Percentiles rank a stretch among this genome's conserved stretches.
Conservation (phyloP, 2,888 invertebrate species). For the Parnassius orleans region DNA sequence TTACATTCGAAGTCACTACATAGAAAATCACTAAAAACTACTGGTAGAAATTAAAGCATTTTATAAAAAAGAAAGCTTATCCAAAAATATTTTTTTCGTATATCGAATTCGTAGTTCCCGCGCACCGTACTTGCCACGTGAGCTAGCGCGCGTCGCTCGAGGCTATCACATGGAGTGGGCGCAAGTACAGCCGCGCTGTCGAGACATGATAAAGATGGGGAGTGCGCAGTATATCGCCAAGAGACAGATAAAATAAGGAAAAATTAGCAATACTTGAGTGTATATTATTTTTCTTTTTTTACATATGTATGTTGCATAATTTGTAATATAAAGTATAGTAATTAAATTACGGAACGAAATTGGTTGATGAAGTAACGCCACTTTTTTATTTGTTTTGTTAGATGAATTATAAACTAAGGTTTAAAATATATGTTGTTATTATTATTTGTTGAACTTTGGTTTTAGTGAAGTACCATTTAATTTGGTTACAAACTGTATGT, state of each 20-base stretch:
- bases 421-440: too few relatives aligned
- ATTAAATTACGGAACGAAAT: too few relatives aligned
- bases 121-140: slow-evolving; percentile 52
- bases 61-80: neutral
- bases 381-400: too few relatives aligned
- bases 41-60: slow-evolving; percentile 2
- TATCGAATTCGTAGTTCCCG: slow-evolving; percentile 55
- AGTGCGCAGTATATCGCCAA: slow-evolving; percentile 46
- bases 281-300: too few relatives aligned
- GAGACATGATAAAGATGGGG: slow-evolving; percentile 67
- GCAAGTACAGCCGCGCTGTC: slow-evolving; percentile 50
- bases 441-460: too few relatives aligned
- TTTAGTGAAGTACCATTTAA: too few relatives aligned
- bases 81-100: slow-evolving; percentile 33
- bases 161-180: slow-evolving; percentile 77
- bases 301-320: too few relatives aligned
- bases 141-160: slow-evolving; percentile 67
- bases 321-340: too few relatives aligned
- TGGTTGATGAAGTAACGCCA: too few relatives aligned
- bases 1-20: neutral
- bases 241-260: slow-evolving; percentile 10
- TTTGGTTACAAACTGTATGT: too few relatives aligned
- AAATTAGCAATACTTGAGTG: too few relatives aligned
- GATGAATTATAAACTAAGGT: too few relatives aligned
- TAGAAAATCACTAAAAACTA: neutral